Evolutionary conservation across 1,140 invertebrate species (phyloP).

Genomic region (Rhynchophorus ferrugineus): DNA sequence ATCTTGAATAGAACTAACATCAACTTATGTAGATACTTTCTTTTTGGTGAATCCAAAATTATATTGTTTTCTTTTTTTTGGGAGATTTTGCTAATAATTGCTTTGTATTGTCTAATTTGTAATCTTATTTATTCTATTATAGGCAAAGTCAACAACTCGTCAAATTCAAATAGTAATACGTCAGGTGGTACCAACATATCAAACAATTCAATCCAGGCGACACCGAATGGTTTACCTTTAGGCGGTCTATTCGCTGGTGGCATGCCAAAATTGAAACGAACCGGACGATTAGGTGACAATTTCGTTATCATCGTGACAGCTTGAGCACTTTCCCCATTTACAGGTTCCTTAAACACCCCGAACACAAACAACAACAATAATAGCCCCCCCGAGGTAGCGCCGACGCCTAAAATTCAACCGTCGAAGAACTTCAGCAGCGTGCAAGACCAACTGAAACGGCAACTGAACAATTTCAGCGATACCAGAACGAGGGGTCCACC

Average conservation of each 20-base stretch:
- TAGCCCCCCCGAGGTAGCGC: no score
- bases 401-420: slow-evolving; percentile 13
- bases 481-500: slow-evolving; percentile 35
- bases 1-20: no score
- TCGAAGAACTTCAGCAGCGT: slow-evolving; percentile 33
- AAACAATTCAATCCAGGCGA: slow-evolving; percentile 36
- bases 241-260: slow-evolving; percentile 78
- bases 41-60: no score
- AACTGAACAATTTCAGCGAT: slow-evolving; percentile 34
- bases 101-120: no score
- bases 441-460: slow-evolving; percentile 36
- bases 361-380: slow-evolving; percentile 13
- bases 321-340: slow-evolving; percentile 6
- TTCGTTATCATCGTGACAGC: background rate
- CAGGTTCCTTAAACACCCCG: slow-evolving; percentile 10
- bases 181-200: slow-evolving; percentile 37
- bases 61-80: no score
- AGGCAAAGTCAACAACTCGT: slow-evolving; percentile 27
- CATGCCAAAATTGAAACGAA: slow-evolving; percentile 79
- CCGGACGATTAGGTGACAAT: slow-evolving; percentile 31
- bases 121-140: no score
- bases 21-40: no score
- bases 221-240: slow-evolving; percentile 48
- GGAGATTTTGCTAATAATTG: no score
- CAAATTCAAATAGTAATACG: slow-evolving; percentile 15